Conservation (phyloP, 2,797 vertebrate species). For the Fringilla coelebs region DNA sequence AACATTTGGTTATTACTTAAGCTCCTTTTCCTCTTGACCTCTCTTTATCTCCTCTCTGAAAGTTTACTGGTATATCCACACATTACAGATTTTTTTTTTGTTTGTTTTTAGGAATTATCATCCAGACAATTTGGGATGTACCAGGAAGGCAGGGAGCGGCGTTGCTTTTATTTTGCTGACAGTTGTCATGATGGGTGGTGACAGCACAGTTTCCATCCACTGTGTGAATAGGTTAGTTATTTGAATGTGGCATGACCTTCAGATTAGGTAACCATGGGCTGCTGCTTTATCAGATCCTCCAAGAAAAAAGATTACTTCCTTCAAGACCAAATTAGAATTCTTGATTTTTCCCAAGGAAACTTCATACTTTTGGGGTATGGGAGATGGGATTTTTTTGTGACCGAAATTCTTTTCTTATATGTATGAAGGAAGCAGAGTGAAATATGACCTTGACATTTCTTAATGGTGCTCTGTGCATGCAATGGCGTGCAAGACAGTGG, state of each 20-base stretch:
- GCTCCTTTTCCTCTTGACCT: background rate
- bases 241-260: conserved; percentile 61
- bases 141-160: background rate
- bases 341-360: conserved; percentile 62
- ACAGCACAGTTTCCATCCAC: conserved; percentile 24
- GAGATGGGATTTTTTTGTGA: background rate
- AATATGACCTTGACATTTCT: conserved; percentile 7
- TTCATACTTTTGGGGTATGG: background rate
- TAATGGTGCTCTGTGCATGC: background rate
- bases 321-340: conserved; percentile 67
- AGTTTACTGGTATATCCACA: background rate
- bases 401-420: conserved; percentile 26
- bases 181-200: conserved; percentile 7
- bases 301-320: conserved; percentile 73
- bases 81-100: background rate
- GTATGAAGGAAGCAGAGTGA: background rate
- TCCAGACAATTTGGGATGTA: background rate
- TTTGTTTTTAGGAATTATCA: conserved; percentile 2
- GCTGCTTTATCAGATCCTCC: conserved; percentile 66
- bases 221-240: conserved; percentile 30
- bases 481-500: background rate
- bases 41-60: background rate
- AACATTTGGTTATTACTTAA: background rate
- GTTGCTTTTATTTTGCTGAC: background rate
- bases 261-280: conserved; percentile 53